Evolutionary conservation across 1,140 invertebrate species (phyloP), one percentile per base, ranked within the genome.

Genomic region (Nebria ingens): DNA sequence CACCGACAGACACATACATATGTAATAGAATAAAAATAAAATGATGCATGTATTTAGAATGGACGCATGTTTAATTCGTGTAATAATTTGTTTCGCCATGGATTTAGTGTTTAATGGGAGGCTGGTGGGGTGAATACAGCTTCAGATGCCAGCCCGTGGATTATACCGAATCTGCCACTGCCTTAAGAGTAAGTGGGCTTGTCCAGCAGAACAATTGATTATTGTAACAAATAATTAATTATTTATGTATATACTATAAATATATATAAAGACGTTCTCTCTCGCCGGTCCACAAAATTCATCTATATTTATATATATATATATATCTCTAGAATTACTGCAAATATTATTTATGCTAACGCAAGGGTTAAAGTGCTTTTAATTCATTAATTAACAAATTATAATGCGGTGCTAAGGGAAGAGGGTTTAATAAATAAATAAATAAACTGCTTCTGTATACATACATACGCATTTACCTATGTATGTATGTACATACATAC

Each of bases 61-160:
- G 42, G 3, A 49, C 12, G 9, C 4, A 49, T 4, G 3, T 49
- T n/a, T 49, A 12, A 49, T 49, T 6, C 17, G 42, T 49, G 42
- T 49, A 12, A 6, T 49, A 12, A 4, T 17, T 19, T 6, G 4
- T n/a, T 15, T 49, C 25, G 40, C 17, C 17, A 17, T 45, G 9
- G 6, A 9, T 60, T 22, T 75, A 86, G 85, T 83, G 83, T 65
- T 76, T 88, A 72, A 76, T 79, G 72, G 82, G 81, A 63, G 85
- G 85, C 62, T 88, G 86, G 85, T 85, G 84, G 76, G 74, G 74
- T 58, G 72, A 83, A 49, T 91, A 93, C 79, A 93, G 83, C 75
- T 90, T 89, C 65, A 78, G 80, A 61, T 94, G 91, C 72, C 88
- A 95, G 72, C 87, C 89, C 9, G 89, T 94, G 58, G 87, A 90